Percentiles rank a stretch among this genome's conserved stretches.
Conservation (phyloP, 2,113 vertebrate species). For the Tragelaphus scriptus region DNA sequence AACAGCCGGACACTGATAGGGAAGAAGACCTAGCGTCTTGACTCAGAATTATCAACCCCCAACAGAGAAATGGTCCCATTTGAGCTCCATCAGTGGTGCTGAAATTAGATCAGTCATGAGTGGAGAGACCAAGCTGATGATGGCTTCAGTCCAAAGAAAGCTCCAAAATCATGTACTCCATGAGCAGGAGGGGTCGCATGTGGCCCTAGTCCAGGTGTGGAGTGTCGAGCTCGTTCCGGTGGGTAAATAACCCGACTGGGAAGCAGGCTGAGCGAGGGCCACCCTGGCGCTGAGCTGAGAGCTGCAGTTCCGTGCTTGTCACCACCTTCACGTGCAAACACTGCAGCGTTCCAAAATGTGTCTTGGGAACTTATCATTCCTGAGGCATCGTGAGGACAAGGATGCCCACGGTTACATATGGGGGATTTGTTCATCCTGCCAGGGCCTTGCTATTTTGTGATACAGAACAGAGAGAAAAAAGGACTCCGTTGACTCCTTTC, state of each 20-base stretch:
- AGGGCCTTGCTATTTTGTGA: neutral
- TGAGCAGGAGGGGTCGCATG: neutral
- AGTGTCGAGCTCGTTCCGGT: neutral
- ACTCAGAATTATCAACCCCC: neutral
- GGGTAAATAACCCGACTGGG: neutral
- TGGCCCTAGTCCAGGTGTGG: neutral
- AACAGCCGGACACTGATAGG: neutral
- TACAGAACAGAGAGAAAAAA: neutral
- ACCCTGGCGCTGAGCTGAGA: neutral
- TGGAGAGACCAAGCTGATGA: neutral
- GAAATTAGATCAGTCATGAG: neutral
- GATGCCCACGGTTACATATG: neutral
- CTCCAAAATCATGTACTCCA: neutral
- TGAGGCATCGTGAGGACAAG: neutral
- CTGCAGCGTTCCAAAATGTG: neutral
- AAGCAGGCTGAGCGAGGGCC: neutral
- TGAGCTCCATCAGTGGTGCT: neutral
- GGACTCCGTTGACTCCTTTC: neutral
- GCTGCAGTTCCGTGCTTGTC: fast-evolving
- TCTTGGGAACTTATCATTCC: neutral
- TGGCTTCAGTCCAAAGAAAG: neutral
- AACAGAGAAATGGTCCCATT: neutral
- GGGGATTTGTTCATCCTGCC: neutral
- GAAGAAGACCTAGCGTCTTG: neutral
- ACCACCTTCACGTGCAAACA: neutral